Evolutionary conservation across 64 coral and sea anemone species (phyloP).

Genomic region (Montipora cactus): DNA sequence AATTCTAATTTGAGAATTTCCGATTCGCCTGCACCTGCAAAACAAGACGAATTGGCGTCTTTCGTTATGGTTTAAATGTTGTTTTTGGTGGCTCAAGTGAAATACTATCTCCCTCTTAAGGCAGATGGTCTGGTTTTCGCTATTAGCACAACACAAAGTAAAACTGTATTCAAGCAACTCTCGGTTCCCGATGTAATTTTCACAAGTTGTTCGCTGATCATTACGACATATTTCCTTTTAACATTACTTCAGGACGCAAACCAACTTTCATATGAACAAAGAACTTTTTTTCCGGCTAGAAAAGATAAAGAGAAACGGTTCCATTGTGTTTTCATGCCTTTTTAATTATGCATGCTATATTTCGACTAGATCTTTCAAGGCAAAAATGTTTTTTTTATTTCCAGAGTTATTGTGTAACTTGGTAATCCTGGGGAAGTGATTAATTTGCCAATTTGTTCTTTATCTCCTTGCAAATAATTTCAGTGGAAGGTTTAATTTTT

Average conservation of each 20-base stretch:
- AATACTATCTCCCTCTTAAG: neutral
- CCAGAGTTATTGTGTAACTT: slow-evolving; percentile 21
- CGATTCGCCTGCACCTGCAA: neutral
- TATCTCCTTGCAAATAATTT: too few relatives aligned
- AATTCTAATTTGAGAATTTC: neutral
- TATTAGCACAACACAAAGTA: neutral
- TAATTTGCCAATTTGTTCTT: neutral
- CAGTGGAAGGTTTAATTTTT: neutral
- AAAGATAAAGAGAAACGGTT: neutral
- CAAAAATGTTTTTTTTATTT: neutral
- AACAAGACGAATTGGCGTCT: neutral
- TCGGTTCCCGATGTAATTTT: neutral
- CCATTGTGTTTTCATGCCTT: neutral
- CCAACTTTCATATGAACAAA: slow-evolving; percentile 1
- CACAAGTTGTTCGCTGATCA: neutral
- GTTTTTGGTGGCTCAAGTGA: neutral
- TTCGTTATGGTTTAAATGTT: neutral
- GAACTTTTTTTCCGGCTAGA: slow-evolving; percentile 18
- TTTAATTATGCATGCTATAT: slow-evolving; percentile 37
- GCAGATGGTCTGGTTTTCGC: neutral
- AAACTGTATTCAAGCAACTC: neutral
- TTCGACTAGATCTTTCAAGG: slow-evolving; percentile 1
- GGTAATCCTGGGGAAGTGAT: neutral
- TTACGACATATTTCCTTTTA: neutral
- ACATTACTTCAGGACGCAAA: neutral